Evolutionary conservation across 1,140 invertebrate species (phyloP).

Genomic region (Musca vetustissima): DNA sequence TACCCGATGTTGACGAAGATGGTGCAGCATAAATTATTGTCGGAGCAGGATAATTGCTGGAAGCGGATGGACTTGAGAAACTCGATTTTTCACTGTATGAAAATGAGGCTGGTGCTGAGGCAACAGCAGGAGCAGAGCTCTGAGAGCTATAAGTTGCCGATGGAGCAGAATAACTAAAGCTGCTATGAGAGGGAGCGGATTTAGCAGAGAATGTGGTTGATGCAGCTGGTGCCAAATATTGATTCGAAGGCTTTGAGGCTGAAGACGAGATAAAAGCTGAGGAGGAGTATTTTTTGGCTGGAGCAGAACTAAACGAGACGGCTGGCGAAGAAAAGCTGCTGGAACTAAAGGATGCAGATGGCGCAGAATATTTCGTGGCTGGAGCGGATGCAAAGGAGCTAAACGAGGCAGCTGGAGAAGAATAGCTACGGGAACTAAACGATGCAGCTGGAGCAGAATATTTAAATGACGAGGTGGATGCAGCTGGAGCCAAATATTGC

Average conservation of each 20-base stretch:
- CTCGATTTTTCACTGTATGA: no score
- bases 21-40: no score
- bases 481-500: conserved; percentile 9
- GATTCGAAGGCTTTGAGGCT: background rate
- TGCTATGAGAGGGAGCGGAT: background rate
- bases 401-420: conserved; percentile 26
- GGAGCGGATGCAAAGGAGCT: conserved; percentile 25
- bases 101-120: background rate
- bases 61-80: no score
- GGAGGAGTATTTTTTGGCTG: conserved; percentile 6
- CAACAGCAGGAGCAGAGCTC: background rate
- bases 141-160: background rate
- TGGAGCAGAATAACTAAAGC: conserved; percentile 15
- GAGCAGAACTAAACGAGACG: no score
- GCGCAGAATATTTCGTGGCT: no score
- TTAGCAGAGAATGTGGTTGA: background rate
- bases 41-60: no score
- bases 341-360: no score
- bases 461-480: background rate
- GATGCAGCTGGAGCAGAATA: background rate
- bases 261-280: background rate
- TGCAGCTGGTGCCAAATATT: conserved; percentile 6
- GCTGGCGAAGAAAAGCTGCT: no score
- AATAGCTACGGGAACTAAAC: background rate
- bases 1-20: no score